Base-by-base conservation (phyloP, 2,888 invertebrate genomes). In the Volucella inanis region DNA sequence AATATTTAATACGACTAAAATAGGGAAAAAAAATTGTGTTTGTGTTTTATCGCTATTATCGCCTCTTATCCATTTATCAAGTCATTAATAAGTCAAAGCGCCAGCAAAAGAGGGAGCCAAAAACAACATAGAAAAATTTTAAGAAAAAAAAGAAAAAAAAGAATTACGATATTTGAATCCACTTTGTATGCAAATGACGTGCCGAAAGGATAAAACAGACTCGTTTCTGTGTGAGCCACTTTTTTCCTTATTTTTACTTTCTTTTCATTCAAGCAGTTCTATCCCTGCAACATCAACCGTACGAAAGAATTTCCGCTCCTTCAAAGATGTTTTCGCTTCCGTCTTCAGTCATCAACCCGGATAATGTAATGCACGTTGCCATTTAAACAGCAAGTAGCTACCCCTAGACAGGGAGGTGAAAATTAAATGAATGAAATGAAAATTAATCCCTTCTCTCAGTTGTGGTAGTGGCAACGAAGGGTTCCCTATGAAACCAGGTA, bases 121-220 rank as follows among this genome's bases (percentile, higher is more conserved):
- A 38, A 55, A 11, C 57, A 9, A 43, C 43, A 10, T 11, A 47
- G 57, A 59, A 45, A 4, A 55, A 47, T 45, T n/a, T n/a, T n/a
- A n/a, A n/a, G n/a, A n/a, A n/a, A 22, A 12, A 62, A 39, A 62
- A 59, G 74, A 82, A 64, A 82, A 57, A 74, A 78, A 82, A 18
- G 18, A 86, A 86, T 82, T 82, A n/a, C n/a, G n/a, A n/a, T n/a
- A 86, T 82, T 77, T 70, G 82, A 75, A 86, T 86, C 86, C 82
- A 86, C 86, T 86, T 86, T 86, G 86, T 82, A 86, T 86, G 82
- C 86, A 86, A 86, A 86, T 86, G 86, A 82, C 82, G 86, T 86
- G 70, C 85, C 76, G 64, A 85, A 85, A 85, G 85, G 85, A 85
- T 85, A 81, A 80, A 76, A 81, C 81, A 72, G 81, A 81, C 75